Evolutionary conservation across 2,888 invertebrate species (phyloP).

Genomic region (Dichetophora obliterata): DNA sequence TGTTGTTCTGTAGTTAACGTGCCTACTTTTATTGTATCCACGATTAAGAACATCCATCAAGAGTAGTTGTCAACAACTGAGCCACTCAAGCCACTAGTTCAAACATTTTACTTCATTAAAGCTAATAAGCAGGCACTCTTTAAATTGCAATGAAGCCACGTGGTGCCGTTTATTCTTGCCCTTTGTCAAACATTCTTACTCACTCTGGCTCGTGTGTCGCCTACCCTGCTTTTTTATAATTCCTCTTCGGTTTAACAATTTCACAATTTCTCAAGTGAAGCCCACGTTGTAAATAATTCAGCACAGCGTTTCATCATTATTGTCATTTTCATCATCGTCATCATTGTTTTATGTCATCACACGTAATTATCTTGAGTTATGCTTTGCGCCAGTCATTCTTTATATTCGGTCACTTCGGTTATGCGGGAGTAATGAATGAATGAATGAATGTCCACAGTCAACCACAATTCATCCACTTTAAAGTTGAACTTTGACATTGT

Average conservation of each 20-base stretch:
- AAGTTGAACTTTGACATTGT: conserved; percentile 13
- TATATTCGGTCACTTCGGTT: background rate
- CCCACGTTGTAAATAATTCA: background rate
- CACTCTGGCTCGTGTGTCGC: background rate
- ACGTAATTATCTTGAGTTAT: conserved; percentile 5
- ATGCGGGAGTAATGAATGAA: background rate
- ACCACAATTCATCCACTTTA: background rate
- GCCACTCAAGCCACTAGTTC: background rate
- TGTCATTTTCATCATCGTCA: background rate
- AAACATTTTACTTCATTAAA: background rate
- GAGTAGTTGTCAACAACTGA: background rate
- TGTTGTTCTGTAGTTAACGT: background rate
- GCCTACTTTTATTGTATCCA: background rate
- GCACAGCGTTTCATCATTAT: background rate
- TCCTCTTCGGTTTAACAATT: too few species aligned
- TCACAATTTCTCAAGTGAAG: background rate
- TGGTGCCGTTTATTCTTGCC: background rate
- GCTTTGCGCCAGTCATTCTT: background rate
- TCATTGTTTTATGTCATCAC: conserved; percentile 15
- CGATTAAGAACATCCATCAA: conserved; percentile 1
- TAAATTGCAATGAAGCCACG: background rate
- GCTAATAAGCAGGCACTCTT: background rate
- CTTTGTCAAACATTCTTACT: background rate
- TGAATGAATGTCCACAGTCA: background rate
- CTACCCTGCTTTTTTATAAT: too few species aligned